phyloP scores from a whole-genome alignment of 2,113 vertebrate species.

The Saguinus midas region DNA sequence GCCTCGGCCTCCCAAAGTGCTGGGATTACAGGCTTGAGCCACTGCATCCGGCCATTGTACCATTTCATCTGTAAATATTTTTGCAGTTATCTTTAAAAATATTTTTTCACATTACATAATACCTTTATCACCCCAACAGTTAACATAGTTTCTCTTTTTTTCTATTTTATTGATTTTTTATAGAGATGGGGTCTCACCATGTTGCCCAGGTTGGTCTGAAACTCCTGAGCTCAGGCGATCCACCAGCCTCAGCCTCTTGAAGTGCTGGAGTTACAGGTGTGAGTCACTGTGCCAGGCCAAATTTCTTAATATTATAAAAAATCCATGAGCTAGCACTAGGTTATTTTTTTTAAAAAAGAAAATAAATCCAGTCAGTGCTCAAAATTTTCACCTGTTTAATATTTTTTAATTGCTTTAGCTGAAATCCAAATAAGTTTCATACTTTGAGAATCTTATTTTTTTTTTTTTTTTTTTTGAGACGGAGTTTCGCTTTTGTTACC shows the following conservation, averaged over 20 bases:
- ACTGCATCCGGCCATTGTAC: neutral
- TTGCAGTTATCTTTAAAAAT: neutral
- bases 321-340: too few relatives aligned
- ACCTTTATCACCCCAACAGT: neutral
- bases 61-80: conserved; percentile 33
- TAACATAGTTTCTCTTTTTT: neutral
- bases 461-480: too few relatives aligned
- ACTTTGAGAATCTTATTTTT: neutral
- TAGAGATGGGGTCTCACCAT: neutral
- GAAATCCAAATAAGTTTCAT: neutral
- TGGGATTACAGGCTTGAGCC: too few relatives aligned
- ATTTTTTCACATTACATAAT: neutral
- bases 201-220: neutral
- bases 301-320: conserved; percentile 17
- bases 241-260: neutral
- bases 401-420: neutral
- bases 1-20: too few relatives aligned
- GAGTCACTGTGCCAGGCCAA: neutral
- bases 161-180: neutral
- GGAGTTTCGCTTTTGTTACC: too few relatives aligned
- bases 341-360: too few relatives aligned
- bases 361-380: conserved; percentile 12
- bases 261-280: neutral
- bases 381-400: neutral
- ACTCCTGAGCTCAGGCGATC: neutral